Evolutionary conservation across 2,888 invertebrate species (phyloP).

Genomic region (Piscicola geometra): DNA sequence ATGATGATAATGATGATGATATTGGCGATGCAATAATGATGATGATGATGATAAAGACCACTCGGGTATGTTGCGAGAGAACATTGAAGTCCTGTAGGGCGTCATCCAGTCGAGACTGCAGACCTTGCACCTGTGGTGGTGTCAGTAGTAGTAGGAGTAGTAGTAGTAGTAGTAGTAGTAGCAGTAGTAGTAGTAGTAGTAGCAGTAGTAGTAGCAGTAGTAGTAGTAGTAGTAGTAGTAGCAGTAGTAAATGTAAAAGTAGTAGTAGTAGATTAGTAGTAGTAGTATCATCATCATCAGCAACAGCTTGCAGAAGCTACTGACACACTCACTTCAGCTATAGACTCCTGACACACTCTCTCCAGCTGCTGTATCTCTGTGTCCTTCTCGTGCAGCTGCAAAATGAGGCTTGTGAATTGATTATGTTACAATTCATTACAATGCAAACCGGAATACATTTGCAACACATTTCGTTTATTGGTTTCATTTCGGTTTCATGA

Average conservation of each 20-base stretch:
- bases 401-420: not conserved
- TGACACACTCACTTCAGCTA: not conserved
- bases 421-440: not conserved
- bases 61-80: constrained; percentile 10
- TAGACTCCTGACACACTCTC: constrained; percentile 1
- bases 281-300: not conserved
- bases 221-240: constrained; percentile 29
- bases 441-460: too few relatives aligned
- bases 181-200: constrained; percentile 29
- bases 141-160: not conserved
- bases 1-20: too few relatives aligned
- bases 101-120: not conserved
- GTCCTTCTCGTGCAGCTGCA: constrained; percentile 2
- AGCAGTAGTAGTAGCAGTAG: constrained; percentile 29
- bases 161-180: constrained; percentile 26
- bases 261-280: constrained; percentile 24
- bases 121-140: not conserved
- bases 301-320: not conserved
- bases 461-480: not conserved
- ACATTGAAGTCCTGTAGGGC: not conserved
- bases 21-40: too few relatives aligned
- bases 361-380: not conserved
- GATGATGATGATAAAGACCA: too few relatives aligned
- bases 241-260: constrained; percentile 25
- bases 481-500: not conserved